Evolutionary conservation across 2,888 invertebrate genomes (phyloP).

Genomic region (Melitaea athalia): DNA sequence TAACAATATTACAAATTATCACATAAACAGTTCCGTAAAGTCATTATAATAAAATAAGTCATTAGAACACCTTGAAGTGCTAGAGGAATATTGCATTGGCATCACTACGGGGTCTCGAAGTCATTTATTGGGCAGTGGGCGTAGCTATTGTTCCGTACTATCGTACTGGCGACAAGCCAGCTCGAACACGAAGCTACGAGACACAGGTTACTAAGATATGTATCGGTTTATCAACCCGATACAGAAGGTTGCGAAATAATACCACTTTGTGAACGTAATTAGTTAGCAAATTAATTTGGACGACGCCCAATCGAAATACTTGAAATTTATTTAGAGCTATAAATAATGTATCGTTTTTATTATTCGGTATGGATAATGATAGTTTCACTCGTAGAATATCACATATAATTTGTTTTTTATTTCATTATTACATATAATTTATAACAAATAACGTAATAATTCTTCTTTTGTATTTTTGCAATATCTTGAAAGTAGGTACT

Average conservation of each 20-base stretch:
- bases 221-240: slow-evolving; percentile 78
- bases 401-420: neutral
- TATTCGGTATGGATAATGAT: too few relatives aligned
- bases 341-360: neutral
- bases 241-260: slow-evolving; percentile 56
- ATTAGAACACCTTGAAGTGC: slow-evolving; percentile 30
- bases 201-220: slow-evolving; percentile 65
- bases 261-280: slow-evolving; percentile 39
- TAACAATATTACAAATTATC: neutral
- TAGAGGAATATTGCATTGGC: slow-evolving; percentile 37
- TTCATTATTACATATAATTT: neutral
- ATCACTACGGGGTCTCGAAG: slow-evolving; percentile 39
- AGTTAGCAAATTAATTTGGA: slow-evolving; percentile 42
- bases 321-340: slow-evolving; percentile 6
- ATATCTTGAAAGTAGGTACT: too few relatives aligned
- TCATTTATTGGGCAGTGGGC: slow-evolving; percentile 62
- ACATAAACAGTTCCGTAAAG: slow-evolving; percentile 20
- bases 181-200: slow-evolving; percentile 70
- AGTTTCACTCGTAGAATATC: too few relatives aligned
- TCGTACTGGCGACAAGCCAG: slow-evolving; percentile 63
- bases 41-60: slow-evolving; percentile 25
- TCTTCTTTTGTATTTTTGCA: too few relatives aligned
- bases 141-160: slow-evolving; percentile 52
- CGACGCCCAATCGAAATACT: slow-evolving; percentile 28
- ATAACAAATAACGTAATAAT: too few relatives aligned